phyloP scores from a whole-genome alignment of 2,888 invertebrate genomes.

The Drosophila meridiana region DNA sequence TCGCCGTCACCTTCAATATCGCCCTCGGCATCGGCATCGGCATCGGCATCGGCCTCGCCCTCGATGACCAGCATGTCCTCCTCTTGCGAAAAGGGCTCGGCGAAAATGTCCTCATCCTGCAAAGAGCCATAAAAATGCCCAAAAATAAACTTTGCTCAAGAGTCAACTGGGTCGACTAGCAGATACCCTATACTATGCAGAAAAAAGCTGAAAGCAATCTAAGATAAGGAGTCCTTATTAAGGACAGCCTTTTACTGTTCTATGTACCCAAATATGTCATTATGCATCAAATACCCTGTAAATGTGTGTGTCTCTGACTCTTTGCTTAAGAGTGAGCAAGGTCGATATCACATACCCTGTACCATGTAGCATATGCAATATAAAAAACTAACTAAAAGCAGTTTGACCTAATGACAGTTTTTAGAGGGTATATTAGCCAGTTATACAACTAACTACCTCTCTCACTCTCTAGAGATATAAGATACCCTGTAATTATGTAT shows the following conservation, averaged over 20 bases:
- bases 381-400: no score
- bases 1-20: conserved; percentile 20
- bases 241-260: no score
- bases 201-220: no score
- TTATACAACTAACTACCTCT: no score
- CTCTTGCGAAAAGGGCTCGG: conserved; percentile 37
- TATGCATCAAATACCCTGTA: no score
- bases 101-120: conserved; percentile 63
- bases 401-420: background rate
- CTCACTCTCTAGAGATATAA: background rate
- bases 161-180: background rate
- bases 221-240: no score
- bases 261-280: no score
- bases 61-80: conserved; percentile 50
- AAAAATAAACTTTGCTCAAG: background rate
- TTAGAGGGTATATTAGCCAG: background rate
- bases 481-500: background rate
- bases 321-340: background rate
- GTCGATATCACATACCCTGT: background rate
- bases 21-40: conserved; percentile 10
- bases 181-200: background rate
- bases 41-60: conserved; percentile 17
- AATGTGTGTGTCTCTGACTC: no score
- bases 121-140: conserved; percentile 5
- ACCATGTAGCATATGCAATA: background rate